A percentile compares a stretch with the other conserved stretches of the same genome.
Conservation (phyloP, 2,888 invertebrate species). For the Abrostola triplasia region DNA sequence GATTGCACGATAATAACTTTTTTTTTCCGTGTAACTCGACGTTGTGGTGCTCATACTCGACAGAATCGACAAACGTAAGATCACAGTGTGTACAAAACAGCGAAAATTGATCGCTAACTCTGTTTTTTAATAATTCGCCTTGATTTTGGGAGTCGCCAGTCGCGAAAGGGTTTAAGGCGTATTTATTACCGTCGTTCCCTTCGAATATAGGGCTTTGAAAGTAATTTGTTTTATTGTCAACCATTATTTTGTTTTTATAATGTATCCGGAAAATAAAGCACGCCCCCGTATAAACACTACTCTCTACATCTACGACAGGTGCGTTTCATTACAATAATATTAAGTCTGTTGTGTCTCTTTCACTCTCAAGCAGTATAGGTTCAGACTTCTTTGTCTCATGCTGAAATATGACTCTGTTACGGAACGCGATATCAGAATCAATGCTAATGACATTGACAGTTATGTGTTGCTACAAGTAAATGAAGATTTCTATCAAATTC, state of each 20-base stretch:
- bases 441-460: slow-evolving; percentile 42
- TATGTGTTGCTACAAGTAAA: slow-evolving; percentile 16
- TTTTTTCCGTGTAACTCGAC: slow-evolving; percentile 61
- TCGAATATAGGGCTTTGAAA: slow-evolving; percentile 38
- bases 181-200: slow-evolving; percentile 37
- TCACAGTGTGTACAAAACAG: slow-evolving; percentile 64
- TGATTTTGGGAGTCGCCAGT: slow-evolving; percentile 7
- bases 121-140: slow-evolving; percentile 16
- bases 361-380: not conserved
- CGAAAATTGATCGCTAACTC: slow-evolving; percentile 13
- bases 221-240: slow-evolving; percentile 44
- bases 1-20: slow-evolving; percentile 57
- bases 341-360: not conserved
- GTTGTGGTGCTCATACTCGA: slow-evolving; percentile 67
- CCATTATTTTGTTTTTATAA: slow-evolving; percentile 35
- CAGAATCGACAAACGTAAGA: slow-evolving; percentile 57
- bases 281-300: slow-evolving; percentile 10
- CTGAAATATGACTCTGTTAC: accelerated
- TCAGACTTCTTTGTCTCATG: slow-evolving; percentile 10
- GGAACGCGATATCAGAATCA: slow-evolving; percentile 34
- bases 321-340: slow-evolving; percentile 1
- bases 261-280: slow-evolving; percentile 7
- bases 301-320: not conserved
- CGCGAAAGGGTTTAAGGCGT: slow-evolving; percentile 48
- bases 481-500: not conserved